Percentiles rank a stretch among this genome's conserved stretches.
phyloP scores from a whole-genome alignment of 2,888 invertebrate genomes.

The Frankliniella fusca region DNA sequence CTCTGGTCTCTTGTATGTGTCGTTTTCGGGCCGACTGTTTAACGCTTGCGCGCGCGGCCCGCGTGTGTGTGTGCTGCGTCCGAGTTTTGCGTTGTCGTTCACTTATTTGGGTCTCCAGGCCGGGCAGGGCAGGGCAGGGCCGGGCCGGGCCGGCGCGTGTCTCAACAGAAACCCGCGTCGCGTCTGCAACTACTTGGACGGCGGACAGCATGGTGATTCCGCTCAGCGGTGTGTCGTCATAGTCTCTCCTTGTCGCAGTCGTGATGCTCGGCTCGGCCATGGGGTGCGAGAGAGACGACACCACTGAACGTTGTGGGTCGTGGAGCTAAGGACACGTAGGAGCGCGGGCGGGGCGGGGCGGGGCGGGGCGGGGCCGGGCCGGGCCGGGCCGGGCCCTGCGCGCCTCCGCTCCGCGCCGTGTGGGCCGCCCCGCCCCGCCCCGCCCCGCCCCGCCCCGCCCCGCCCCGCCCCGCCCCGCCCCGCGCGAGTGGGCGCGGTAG shows the following conservation, averaged over 20 bases:
- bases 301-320: no score
- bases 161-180: no score
- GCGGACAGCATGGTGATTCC: not conserved
- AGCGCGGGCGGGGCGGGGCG: not conserved
- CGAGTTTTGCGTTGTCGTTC: not conserved
- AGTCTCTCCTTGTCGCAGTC: not conserved
- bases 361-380: not conserved
- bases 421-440: not conserved
- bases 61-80: not conserved
- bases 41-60: not conserved
- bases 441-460: no score
- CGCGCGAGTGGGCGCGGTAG: no score
- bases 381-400: not conserved
- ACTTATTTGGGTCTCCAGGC: no score
- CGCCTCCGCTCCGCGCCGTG: not conserved
- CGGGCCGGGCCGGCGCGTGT: not conserved
- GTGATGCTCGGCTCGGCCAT: not conserved
- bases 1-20: not conserved
- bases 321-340: not conserved
- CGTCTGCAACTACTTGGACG: no score
- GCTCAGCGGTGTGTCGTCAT: not conserved
- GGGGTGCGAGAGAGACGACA: no score
- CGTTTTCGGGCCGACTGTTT: not conserved
- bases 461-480: no score
- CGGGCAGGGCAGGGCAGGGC: no score